These are phyloP conservation scores for Matsumurasca onukii DNA, from an alignment of 1,140 invertebrate species.

Conservation along the genomic window DNA sequence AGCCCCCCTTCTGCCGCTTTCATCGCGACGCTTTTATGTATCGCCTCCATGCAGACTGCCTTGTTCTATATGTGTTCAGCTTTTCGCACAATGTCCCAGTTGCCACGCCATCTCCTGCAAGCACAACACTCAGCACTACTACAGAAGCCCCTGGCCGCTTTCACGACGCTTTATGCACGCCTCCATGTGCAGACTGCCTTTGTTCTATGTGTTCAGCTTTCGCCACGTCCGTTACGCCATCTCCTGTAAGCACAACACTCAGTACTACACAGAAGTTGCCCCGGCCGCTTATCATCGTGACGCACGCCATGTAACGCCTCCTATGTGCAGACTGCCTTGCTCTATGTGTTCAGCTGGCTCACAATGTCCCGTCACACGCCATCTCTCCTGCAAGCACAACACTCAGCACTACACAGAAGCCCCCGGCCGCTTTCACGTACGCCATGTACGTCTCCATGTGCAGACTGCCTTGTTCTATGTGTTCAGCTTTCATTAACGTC, in stretches of 20 bases:
- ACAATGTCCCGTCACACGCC: slow-evolving; percentile 39
- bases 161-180: slow-evolving; percentile 55
- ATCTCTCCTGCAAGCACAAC: too few relatives aligned
- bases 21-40: slow-evolving; percentile 55
- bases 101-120: too few relatives aligned
- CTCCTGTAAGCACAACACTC: slow-evolving; percentile 55
- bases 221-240: slow-evolving; percentile 38
- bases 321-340: slow-evolving; percentile 49
- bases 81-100: slow-evolving; percentile 42
- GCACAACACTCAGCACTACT: slow-evolving; percentile 52
- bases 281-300: slow-evolving; percentile 59
- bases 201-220: slow-evolving; percentile 52
- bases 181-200: slow-evolving; percentile 49
- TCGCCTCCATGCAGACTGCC: slow-evolving; percentile 52
- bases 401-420: slow-evolving; percentile 52
- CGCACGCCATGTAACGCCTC: slow-evolving; percentile 55
- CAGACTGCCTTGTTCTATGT: slow-evolving; percentile 51
- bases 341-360: slow-evolving; percentile 53
- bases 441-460: slow-evolving; percentile 50
- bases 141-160: slow-evolving; percentile 63
- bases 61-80: slow-evolving; percentile 52
- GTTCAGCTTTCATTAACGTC: slow-evolving; percentile 53
- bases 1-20: slow-evolving; percentile 60
- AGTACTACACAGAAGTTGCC: slow-evolving; percentile 54
- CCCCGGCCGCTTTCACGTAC: slow-evolving; percentile 63